Base-by-base conservation (phyloP, 2,888 invertebrate genomes). In the Troides aeacus region DNA sequence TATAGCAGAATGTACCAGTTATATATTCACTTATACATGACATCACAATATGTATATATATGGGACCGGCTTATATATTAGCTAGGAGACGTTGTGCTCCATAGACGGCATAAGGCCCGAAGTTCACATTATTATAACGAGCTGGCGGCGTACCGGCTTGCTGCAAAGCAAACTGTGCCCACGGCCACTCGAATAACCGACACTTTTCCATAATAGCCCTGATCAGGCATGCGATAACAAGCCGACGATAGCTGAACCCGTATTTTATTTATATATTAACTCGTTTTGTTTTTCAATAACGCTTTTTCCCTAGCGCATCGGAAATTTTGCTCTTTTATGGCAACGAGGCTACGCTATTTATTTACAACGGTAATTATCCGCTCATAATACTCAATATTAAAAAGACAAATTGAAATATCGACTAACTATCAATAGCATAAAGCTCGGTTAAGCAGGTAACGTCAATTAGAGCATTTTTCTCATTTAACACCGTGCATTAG, bases 81-180 rank as follows among this genome's bases (percentile, higher is more conserved):
- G 2, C 15, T 50, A 50, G 12, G 30, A 50, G 50, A 50, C 15
- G 7, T 50, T 80, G 87, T 78, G 83, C 91, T 92, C 91, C 81
- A 83, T 82, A 84, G 90, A 88, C 84, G 87, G 85, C 88, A 83
- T 85, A 86, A 85, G 89, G 87, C 92, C 85, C 86, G 87, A 90
- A 90, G 91, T 92, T 92, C 92, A 91, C 91, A 92, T 92, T 92
- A 92, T 92, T 92, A 92, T 92, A 92, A 92, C 92, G 89, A 92
- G 90, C 86, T 84, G 81, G 87, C 84, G 86, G 86, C 88, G 82
- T 81, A 83, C 78, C 85, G 87, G 86, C 79, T 70, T 77, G 90
- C 87, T 84, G 90, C 87, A 91, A 88, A 88, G 90, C 85, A 92
- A 91, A 90, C 84, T 92, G 90, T 86, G 87, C 92, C 87, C 86